A percentile compares a stretch with the other conserved stretches of the same genome.
These are phyloP conservation scores for Cordilura impudica DNA, from an alignment of 2,888 invertebrate species.

Conservation along the genomic window DNA sequence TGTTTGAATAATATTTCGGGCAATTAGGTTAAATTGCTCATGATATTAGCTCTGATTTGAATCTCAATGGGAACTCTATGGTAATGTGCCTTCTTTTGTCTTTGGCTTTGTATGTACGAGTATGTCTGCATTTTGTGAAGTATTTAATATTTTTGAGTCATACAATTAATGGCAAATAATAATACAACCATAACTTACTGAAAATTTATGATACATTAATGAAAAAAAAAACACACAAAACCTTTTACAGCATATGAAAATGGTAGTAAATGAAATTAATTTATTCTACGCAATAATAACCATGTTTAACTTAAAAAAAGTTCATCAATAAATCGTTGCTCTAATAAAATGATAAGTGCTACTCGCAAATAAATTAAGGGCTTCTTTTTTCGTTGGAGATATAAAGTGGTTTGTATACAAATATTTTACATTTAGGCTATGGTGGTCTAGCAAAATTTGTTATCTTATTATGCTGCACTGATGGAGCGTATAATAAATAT, in stretches of 20 bases:
- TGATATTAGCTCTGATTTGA: constrained; percentile 54
- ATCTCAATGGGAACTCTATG: constrained; percentile 39
- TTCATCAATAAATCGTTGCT: no score
- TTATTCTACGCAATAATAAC: no score
- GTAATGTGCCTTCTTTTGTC: neutral
- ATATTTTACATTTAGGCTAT: no score
- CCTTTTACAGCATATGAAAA: neutral
- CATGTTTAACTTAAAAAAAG: no score
- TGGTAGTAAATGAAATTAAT: no score
- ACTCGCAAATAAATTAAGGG: no score
- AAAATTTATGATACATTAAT: constrained; percentile 40
- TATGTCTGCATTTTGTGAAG: neutral
- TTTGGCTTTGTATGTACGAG: neutral
- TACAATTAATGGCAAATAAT: constrained; percentile 5
- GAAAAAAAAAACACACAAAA: constrained; percentile 2
- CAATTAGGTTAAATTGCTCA: constrained; percentile 57
- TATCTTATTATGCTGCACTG: no score
- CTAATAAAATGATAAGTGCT: no score
- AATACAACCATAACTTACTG: constrained; percentile 28
- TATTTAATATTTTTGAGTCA: neutral
- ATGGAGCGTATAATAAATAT: no score
- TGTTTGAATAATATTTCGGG: constrained; percentile 23
- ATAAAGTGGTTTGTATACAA: no score
- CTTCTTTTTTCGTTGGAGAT: no score
- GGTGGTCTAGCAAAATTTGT: no score